Evolutionary conservation across 2,113 vertebrate genomes (phyloP), one percentile per base, ranked within the genome.

Genomic region (Poicephalus gulielmi): DNA sequence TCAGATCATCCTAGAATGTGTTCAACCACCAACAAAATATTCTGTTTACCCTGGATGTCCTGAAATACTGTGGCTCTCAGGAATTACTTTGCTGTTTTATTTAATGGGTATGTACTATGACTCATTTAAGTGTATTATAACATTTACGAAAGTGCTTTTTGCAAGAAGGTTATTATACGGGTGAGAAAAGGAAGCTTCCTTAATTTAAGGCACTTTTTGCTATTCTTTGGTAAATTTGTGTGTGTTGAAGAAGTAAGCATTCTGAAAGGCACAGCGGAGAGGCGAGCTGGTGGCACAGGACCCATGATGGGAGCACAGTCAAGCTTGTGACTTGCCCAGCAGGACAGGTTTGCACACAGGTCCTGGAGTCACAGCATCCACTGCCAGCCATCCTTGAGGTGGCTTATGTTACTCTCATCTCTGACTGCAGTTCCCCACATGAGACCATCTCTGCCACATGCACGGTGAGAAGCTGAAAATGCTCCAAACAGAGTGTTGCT

Each of bases 101-200:
- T 95, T 94, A 95, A 96, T 95, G 92, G 92, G 63, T 96, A 96
- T 15, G 94, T 59, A 55, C 53, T 75, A 49, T 49, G 1, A 92
- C 88, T 94, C 93, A 96, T 97, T 97, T 93, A 90, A 86, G 84
- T 11, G 71, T 88, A 90, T 92, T 93, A 37, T 95, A 92, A 93
- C 93, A 96, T 97, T 97, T 97, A 91, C 87, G n/a, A 37, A 97
- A 97, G 90, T 88, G 78, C 80, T 93, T 97, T 92, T 84, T 93
- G 85, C 57, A 64, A 63, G 88, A 37, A 70, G 52, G 66, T 70
- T 50, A 13, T 46, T 94, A 79, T 39, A 68, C 35, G 49, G 67
- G 49, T 13, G 71, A 89, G 64, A 77, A 47, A 92, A 76, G 41
- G 78, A 82, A 83, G 46, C 50, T 68, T 22, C 53, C 0, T 9